phyloP scores from a whole-genome alignment of 1,140 invertebrate species.

The Calephelis nemesis region DNA sequence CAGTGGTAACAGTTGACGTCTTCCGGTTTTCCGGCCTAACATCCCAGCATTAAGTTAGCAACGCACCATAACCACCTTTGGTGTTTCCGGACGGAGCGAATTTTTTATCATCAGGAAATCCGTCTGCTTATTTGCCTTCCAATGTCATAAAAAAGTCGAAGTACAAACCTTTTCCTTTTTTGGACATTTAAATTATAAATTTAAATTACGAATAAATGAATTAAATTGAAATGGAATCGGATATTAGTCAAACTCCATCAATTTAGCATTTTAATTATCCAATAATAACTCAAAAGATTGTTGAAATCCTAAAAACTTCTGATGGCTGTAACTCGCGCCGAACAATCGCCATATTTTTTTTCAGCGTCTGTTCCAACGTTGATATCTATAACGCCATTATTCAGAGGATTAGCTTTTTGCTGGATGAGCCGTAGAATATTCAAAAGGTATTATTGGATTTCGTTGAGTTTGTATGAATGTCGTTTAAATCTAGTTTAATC shows the following conservation, averaged over 20 bases:
- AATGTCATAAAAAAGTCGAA: too few species aligned
- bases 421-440: conserved; percentile 71
- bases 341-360: conserved; percentile 71
- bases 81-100: too few species aligned
- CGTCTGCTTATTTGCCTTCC: too few species aligned
- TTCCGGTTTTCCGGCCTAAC: too few species aligned
- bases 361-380: conserved; percentile 60
- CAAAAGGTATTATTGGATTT: conserved; percentile 75
- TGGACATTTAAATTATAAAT: too few species aligned
- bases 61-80: too few species aligned
- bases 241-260: not conserved
- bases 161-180: too few species aligned
- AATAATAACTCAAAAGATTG: not conserved
- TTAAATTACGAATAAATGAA: too few species aligned
- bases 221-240: too few species aligned
- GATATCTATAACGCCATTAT: conserved; percentile 77
- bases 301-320: conserved; percentile 14
- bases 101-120: too few species aligned
- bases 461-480: conserved; percentile 51
- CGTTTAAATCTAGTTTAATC: conserved; percentile 41
- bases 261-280: conserved; percentile 16
- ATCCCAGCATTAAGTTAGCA: too few species aligned
- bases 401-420: conserved; percentile 75
- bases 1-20: too few species aligned
- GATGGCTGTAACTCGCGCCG: conserved; percentile 20